Conservation (phyloP, 1,140 invertebrate species). For the Atta cephalotes region DNA sequence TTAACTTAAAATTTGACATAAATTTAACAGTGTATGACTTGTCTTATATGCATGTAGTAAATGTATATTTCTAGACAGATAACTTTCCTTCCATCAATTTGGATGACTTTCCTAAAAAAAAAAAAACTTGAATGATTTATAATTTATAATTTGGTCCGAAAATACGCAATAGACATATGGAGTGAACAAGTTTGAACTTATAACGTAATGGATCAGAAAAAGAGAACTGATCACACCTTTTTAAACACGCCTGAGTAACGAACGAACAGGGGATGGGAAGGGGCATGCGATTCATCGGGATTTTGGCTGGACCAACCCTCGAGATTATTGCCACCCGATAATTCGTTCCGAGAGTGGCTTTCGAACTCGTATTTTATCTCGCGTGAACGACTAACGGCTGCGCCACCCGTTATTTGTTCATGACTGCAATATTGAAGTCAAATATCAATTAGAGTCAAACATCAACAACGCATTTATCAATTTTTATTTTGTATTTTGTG, state of each 20-base stretch:
- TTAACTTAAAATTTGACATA: no score
- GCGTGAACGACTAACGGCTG: slow-evolving; percentile 4
- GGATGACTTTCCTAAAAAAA: background rate
- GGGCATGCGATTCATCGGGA: background rate
- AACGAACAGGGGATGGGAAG: background rate
- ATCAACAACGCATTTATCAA: slow-evolving; percentile 32
- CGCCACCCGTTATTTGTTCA: slow-evolving; percentile 29
- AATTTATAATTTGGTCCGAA: slow-evolving; percentile 5
- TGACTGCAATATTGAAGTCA: slow-evolving; percentile 14
- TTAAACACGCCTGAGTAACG: slow-evolving; percentile 11
- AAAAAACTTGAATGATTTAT: slow-evolving; percentile 17
- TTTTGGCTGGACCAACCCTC: slow-evolving; percentile 28
- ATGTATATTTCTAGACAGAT: slow-evolving; percentile 24
- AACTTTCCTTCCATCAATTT: background rate
- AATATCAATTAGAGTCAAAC: slow-evolving; percentile 47
- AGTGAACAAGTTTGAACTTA: background rate
- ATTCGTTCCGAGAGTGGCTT: slow-evolving; percentile 34
- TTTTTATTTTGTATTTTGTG: background rate
- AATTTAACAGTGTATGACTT: no score
- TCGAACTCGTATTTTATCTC: slow-evolving; percentile 29
- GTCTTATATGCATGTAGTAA: no score
- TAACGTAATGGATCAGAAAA: slow-evolving; percentile 39
- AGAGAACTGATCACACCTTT: slow-evolving; percentile 26
- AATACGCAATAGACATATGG: background rate
- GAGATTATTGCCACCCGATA: slow-evolving; percentile 52